Evolutionary conservation across 1,140 invertebrate genomes (phyloP).

Genomic region (Vollenhovia emeryi): DNA sequence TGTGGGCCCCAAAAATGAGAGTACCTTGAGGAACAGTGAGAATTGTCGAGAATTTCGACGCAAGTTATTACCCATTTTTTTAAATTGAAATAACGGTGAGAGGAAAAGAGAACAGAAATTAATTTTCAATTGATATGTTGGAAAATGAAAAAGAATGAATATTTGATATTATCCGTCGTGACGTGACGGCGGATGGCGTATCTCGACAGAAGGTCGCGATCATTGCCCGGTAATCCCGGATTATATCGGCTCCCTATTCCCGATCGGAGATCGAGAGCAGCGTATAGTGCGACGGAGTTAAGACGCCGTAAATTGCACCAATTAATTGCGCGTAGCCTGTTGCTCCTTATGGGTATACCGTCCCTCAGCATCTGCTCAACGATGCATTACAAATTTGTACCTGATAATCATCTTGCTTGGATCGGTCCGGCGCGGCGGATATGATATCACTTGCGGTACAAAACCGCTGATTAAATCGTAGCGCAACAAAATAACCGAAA

Average conservation of each 20-base stretch:
- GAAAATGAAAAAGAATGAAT: conserved; percentile 5
- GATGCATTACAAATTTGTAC: conserved; percentile 60
- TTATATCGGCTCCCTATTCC: conserved; percentile 61
- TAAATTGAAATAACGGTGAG: neutral
- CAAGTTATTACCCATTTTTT: neutral
- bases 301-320: conserved; percentile 70
- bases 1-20: no score
- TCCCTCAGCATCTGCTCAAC: conserved; percentile 41
- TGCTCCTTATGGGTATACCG: conserved; percentile 61
- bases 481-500: neutral
- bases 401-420: conserved; percentile 45
- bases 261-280: conserved; percentile 63
- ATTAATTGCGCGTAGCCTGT: conserved; percentile 71
- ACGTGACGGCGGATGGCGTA: conserved; percentile 14
- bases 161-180: conserved; percentile 27
- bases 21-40: neutral
- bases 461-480: neutral
- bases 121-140: neutral
- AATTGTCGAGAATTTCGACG: neutral
- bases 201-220: conserved; percentile 32
- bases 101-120: neutral
- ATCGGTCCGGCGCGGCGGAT: neutral
- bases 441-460: conserved; percentile 15
- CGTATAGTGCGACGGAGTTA: conserved; percentile 41
- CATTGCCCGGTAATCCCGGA: conserved; percentile 67